Conservation (phyloP, 2,113 vertebrate genomes). For the Deroptyus accipitrinus region DNA sequence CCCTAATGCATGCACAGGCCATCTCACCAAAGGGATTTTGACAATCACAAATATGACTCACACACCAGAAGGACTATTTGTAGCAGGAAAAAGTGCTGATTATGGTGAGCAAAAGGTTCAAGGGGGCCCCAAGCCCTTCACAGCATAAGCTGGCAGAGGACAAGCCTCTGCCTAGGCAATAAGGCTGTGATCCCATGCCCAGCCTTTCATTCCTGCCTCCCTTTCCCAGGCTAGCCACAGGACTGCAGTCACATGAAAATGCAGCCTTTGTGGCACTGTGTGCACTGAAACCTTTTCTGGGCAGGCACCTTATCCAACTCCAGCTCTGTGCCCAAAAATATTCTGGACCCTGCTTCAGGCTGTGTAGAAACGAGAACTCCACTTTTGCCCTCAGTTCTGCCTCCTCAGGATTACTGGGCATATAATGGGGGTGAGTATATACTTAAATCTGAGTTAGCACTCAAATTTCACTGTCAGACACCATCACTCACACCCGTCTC, state of each 20-base stretch:
- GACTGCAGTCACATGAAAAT: not conserved
- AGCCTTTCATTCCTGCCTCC: not conserved
- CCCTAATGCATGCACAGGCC: not conserved
- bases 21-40: not conserved
- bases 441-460: not conserved
- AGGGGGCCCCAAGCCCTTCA: not conserved
- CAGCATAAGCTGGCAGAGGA: not conserved
- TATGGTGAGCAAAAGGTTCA: not conserved
- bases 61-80: not conserved
- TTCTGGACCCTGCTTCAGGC: not conserved
- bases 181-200: constrained; percentile 9
- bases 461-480: not conserved
- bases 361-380: not conserved
- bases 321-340: not conserved
- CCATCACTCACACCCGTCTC: not conserved
- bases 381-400: not conserved
- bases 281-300: not conserved
- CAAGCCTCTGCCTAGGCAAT: not conserved
- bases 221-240: not conserved
- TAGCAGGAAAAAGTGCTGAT: not conserved
- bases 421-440: not conserved
- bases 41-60: not conserved
- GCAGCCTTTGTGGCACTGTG: not conserved
- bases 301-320: not conserved
- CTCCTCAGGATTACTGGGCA: not conserved